phyloP scores from a whole-genome alignment of 2,797 vertebrate genomes.

The Myripristis murdjan region DNA sequence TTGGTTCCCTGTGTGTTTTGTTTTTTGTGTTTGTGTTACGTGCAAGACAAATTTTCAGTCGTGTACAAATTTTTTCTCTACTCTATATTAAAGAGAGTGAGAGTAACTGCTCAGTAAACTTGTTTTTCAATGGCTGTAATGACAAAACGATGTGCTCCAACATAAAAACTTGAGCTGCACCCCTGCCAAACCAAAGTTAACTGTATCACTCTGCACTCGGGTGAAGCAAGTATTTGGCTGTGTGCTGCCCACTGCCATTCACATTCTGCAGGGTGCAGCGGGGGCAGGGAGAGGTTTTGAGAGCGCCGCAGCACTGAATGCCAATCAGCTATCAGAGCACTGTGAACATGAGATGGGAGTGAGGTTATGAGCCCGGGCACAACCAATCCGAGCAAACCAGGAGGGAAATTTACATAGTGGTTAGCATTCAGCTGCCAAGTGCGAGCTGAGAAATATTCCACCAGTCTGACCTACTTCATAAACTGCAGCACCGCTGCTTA shows the following conservation, averaged over 20 bases:
- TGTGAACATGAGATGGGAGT: conserved; percentile 44
- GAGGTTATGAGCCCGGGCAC: conserved; percentile 46
- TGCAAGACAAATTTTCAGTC: too few species aligned
- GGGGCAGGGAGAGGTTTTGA: conserved; percentile 62
- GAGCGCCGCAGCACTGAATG: conserved; percentile 46
- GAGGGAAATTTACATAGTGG: conserved; percentile 45
- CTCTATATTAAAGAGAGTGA: too few species aligned
- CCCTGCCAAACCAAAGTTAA: conserved; percentile 30
- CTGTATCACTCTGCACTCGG: conserved; percentile 20
- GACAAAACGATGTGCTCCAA: conserved; percentile 35
- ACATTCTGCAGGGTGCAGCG: conserved; percentile 25
- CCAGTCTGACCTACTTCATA: conserved; percentile 10
- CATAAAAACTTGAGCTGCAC: conserved; percentile 8
- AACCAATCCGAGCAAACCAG: conserved; percentile 51
- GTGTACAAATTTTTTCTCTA: too few species aligned
- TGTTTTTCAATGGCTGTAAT: conserved; percentile 20
- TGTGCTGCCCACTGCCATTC: conserved; percentile 35
- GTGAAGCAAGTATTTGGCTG: conserved; percentile 42
- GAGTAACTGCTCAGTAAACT: too few species aligned
- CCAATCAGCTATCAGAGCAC: conserved; percentile 55
- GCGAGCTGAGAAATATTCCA: conserved; percentile 23
- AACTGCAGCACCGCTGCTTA: conserved; percentile 7
- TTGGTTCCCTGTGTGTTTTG: too few species aligned
- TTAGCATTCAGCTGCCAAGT: conserved; percentile 52
- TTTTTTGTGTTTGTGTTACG: too few species aligned